Percentiles rank a stretch among this genome's conserved stretches.
Evolutionary conservation across 2,113 vertebrate species (phyloP).

Genomic region (Castor canadensis): DNA sequence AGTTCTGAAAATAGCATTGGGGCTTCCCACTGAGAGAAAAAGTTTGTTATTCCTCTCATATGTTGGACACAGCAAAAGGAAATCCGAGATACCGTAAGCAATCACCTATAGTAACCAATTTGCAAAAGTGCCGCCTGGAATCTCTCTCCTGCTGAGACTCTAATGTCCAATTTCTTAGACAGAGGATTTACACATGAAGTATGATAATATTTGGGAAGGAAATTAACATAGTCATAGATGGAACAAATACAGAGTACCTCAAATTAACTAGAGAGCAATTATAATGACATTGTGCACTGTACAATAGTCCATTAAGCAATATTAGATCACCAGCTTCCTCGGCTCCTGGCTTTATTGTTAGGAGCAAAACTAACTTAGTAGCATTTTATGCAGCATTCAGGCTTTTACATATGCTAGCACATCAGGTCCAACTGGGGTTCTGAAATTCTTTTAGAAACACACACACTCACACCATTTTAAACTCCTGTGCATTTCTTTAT

Average conservation of each 20-base stretch:
- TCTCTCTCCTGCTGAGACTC: conserved; percentile 54
- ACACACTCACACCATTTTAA: not conserved
- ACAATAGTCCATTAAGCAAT: conserved; percentile 53
- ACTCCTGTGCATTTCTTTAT: not conserved
- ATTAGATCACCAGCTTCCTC: conserved; percentile 50
- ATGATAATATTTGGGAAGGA: conserved; percentile 70
- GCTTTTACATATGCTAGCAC: not conserved
- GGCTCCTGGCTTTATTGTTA: conserved; percentile 28
- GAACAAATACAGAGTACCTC: conserved; percentile 57
- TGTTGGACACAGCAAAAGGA: conserved; percentile 29
- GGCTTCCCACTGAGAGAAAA: conserved; percentile 46
- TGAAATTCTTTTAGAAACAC: conserved; percentile 20
- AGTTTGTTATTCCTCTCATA: conserved; percentile 34
- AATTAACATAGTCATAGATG: conserved; percentile 63
- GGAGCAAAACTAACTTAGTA: not conserved
- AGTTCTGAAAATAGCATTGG: conserved; percentile 58
- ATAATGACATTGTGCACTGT: conserved; percentile 43
- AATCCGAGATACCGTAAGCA: conserved; percentile 36
- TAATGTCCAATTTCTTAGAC: conserved; percentile 66
- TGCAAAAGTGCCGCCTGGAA: conserved; percentile 42
- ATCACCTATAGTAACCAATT: conserved; percentile 56
- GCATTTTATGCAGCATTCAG: not conserved
- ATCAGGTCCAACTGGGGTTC: not conserved
- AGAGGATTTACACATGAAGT: conserved; percentile 62
- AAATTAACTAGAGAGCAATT: conserved; percentile 71